Base-by-base conservation (phyloP, 2,888 invertebrate species). In the Caenorhabditis sp. region DNA sequence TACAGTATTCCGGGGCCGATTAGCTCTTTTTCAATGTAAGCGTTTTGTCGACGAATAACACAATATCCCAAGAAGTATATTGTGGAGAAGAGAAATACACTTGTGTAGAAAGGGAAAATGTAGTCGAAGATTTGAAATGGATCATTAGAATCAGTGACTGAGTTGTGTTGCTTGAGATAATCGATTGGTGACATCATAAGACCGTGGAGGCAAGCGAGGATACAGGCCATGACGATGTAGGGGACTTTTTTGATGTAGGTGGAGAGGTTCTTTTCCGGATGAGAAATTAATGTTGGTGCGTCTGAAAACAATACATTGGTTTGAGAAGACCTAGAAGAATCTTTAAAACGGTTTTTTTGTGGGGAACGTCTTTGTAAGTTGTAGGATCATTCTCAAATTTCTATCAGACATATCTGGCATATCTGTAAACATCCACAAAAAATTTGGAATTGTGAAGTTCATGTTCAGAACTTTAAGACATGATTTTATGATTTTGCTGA, bases 121-220 rank as follows among this genome's bases (percentile, higher is more conserved):
- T 83, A 85, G 70, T 85, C 85, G 68, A 85, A 80, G 14, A 84
- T 83, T 70, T 74, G 59, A 25, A 68, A 81, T 25, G 70, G 70
- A 59, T 82, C 81, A 1, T 59, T 74, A 7, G 61, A 72, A 12
- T 59, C 56, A 1, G 81, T 71, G 49, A 73, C 65, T 59, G 81
- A 75, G 52, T 78, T 69, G 59, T 70, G 64, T 66, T 82, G 81
- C 52, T 81, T 81, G 61, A 81, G 70, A 74, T 76, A 80, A 61
- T 75, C 83, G 27, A 81, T 83, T 0, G 85, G 85, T 14, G 82
- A 75, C 80, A 85, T 79, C 84, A 85, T 84, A 1, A 84, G 65
- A 8, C 85, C 85, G 60, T 85, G 85, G 1, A 84, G 70, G 17
- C 82, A 70, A 2, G 85, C 85, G 12, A 85, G 62, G 26, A 72